Base-by-base conservation (phyloP, 2,113 vertebrate genomes). In the Coptodon bakossiorum region DNA sequence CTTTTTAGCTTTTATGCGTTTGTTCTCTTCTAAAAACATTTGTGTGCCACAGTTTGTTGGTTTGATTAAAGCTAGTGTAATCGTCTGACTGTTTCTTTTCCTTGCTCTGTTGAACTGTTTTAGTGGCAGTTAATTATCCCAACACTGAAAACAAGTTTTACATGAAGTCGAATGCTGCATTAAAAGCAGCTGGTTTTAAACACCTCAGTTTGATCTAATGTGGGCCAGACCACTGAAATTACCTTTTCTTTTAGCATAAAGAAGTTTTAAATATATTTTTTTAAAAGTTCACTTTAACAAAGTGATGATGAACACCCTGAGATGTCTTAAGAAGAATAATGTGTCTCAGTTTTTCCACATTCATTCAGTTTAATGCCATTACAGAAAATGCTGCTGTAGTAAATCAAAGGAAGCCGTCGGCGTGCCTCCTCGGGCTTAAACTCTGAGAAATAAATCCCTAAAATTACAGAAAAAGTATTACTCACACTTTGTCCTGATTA, bases 251-350 rank as follows among this genome's bases (percentile, higher is more conserved):
- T 31, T 8, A 78, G 27, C 10, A 52, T 6, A 3, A 78, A 78
- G 71, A 66, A 38, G 61, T 38, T 50, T 50, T 78, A 78, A 50
- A 19, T 31, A 5, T 7, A 52, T 50, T 78, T 50, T 52, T 68
- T 5, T 1, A 78, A 50, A 78, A 31, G 45, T 50, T 50, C 16
- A 13, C 73, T 1, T 78, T 34, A 34, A 78, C 45, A 50, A 31
- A 52, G 10, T n/a, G 45, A 8, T 50, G 27, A 78, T 52, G 73
- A 78, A 78, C 73, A 78, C 10, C 2, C 17, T 13, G 45, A 50
- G 27, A 78, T 3, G 45, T 52, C 27, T 52, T 52, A 34, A 78
- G 73, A 31, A 78, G 31, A 78, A 52, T 31, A 34, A 52, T 34
- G 71, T 10, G 0, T 34, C 73, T 52, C 73, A 52, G 73, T 78